Conservation (phyloP, 2,888 invertebrate species). For the Hyalella azteca region DNA sequence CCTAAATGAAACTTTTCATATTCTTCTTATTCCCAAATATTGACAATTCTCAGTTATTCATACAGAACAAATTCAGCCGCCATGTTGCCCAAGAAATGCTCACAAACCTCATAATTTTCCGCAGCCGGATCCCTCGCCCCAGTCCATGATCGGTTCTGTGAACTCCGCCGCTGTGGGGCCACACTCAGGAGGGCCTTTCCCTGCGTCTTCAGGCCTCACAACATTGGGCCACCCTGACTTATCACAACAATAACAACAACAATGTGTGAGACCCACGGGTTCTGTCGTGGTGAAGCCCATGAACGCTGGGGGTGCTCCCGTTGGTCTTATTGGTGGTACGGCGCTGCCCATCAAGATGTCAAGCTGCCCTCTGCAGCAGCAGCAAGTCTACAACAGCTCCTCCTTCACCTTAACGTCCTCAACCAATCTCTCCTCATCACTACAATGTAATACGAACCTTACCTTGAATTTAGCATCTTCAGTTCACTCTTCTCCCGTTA, state of each 20-base stretch:
- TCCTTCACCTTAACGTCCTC: not conserved
- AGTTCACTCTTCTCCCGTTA: not conserved
- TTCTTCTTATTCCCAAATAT: too few species aligned
- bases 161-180: conserved; percentile 23
- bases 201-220: not conserved
- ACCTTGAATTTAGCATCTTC: not conserved
- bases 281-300: conserved; percentile 1
- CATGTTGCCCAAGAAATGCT: too few species aligned
- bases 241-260: not conserved
- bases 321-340: not conserved
- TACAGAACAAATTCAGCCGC: too few species aligned
- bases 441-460: not conserved
- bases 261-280: not conserved
- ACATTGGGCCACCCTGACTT: not conserved
- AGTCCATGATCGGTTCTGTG: not conserved
- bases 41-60: too few species aligned
- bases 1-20: too few species aligned
- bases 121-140: not conserved
- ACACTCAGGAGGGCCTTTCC: conserved; percentile 28
- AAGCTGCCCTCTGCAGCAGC: conserved; percentile 1
- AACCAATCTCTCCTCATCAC: not conserved
- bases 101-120: too few species aligned
- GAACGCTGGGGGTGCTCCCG: conserved; percentile 4
- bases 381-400: conserved; percentile 5
- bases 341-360: not conserved